Evolutionary conservation across 1,140 invertebrate species (phyloP).

Genomic region (Scylla paramamosain): DNA sequence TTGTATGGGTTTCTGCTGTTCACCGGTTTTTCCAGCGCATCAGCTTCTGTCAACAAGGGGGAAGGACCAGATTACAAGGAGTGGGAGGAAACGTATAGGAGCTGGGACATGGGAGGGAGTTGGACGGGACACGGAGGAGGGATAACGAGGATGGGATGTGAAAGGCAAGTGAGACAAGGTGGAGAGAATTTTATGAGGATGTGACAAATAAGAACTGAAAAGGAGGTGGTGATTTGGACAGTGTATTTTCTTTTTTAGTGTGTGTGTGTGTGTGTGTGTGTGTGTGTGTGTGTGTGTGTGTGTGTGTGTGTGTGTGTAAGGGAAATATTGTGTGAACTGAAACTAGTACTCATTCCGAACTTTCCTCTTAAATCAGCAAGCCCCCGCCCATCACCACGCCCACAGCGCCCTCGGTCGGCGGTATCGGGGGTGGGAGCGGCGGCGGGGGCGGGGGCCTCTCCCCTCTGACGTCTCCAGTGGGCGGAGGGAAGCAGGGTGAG

Average conservation of each 20-base stretch:
- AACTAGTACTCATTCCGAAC: neutral
- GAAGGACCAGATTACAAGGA: neutral
- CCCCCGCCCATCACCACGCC: slow-evolving; percentile 74
- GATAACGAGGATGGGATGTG: no score
- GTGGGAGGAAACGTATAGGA: neutral
- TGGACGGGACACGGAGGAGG: neutral
- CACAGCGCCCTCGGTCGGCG: slow-evolving; percentile 66
- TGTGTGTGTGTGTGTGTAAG: slow-evolving; percentile 35
- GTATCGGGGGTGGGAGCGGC: slow-evolving; percentile 31
- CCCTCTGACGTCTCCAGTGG: slow-evolving; percentile 46
- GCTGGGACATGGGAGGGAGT: neutral
- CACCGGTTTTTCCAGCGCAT: no score
- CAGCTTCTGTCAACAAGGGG: neutral
- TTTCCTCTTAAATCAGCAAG: slow-evolving; percentile 56
- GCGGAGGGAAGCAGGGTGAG: slow-evolving; percentile 50
- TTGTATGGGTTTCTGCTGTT: neutral
- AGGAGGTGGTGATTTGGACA: no score
- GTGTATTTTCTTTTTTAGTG: no score
- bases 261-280: slow-evolving; percentile 9
- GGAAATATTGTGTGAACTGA: neutral
- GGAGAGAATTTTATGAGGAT: no score
- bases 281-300: slow-evolving; percentile 28
- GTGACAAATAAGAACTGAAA: no score
- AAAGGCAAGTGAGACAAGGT: no score
- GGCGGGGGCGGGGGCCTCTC: slow-evolving; percentile 15